phyloP scores from a whole-genome alignment of 2,797 vertebrate genomes.

The Gobio occitaniae region DNA sequence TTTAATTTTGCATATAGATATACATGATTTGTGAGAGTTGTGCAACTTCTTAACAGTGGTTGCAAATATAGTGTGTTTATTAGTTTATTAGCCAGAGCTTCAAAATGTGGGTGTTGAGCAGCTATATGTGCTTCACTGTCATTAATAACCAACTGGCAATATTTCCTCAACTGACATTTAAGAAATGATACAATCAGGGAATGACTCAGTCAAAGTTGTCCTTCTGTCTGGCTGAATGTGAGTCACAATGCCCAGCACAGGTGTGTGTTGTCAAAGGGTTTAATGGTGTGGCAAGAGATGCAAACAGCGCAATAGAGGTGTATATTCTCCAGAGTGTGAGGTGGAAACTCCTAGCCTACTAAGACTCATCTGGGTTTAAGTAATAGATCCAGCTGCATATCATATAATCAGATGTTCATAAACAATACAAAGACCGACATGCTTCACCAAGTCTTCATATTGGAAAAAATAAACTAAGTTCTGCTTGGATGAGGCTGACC shows the following conservation, averaged over 20 bases:
- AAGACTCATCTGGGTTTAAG: not conserved
- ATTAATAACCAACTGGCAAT: conserved; percentile 8
- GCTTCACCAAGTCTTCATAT: not conserved
- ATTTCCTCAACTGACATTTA: conserved; percentile 15
- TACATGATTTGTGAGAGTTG: not conserved
- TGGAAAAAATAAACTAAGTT: not conserved
- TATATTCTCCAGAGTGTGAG: not conserved
- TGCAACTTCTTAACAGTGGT: not conserved
- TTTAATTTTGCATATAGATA: not conserved
- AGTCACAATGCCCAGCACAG: conserved; percentile 36
- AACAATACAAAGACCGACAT: not conserved
- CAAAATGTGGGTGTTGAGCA: not conserved
- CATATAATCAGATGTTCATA: not conserved
- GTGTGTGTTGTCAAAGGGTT: conserved; percentile 23
- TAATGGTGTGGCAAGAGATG: conserved; percentile 22
- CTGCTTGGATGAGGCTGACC: not conserved
- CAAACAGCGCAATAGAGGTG: not conserved
- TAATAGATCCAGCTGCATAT: conserved; percentile 10
- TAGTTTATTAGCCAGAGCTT: not conserved
- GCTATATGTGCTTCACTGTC: conserved; percentile 1
- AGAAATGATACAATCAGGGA: not conserved
- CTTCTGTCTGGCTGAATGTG: conserved; percentile 2
- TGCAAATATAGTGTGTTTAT: not conserved
- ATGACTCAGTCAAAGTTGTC: conserved; percentile 31
- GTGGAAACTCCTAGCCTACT: not conserved